Base-by-base conservation (phyloP, 2,888 invertebrate genomes). In the Nasonovia ribisnigri region DNA sequence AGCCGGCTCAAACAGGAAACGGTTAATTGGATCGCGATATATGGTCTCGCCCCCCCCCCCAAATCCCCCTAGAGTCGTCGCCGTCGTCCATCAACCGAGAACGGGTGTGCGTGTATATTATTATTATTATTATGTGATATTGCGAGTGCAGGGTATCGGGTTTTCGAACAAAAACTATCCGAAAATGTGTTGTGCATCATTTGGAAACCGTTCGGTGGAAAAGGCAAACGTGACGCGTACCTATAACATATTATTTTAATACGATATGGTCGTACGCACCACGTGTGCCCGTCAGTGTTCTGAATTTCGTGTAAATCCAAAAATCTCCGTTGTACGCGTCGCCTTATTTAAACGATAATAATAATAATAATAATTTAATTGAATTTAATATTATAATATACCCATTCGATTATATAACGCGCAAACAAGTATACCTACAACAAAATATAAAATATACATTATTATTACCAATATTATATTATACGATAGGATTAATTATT, bases 1-100 rank as follows among this genome's bases (percentile, higher is more conserved):
- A 84, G 88, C 90, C 90, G 92, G 88, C 88, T 54, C 84, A 5
- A 84, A 93, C 93, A 93, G 93, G 93, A 93, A 93, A 90, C 90
- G 60, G 90, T 93, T 93, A 93, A 90, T 93, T 93, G 60, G 88
- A 90, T 43, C 54, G 93, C 84, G 88, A 67, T 89, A 89, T 13
- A 57, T 26, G 24, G 67, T 67, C 36, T 16, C n/a, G n/a, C 3
- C 67, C 5, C 1, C n/a, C 67, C 77, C 16, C 5, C 3, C 11
- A 57, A 57, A 57, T 26, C 20, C 13, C n/a, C 67, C 67, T n/a
- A 11, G 51, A 10, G 8, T 36, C n/a, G 24, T 24, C 8, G n/a
- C n/a, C 11, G 57, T 43, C 88, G 57, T 57, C 57, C 43, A 60
- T 60, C 60, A 26, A 60, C 57, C 42, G 26, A 89, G 43, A 89